A percentile compares a stretch with the other conserved stretches of the same genome.
These are phyloP conservation scores for Torymus tubicola DNA, from an alignment of 2,888 invertebrate species.

Conservation along the genomic window DNA sequence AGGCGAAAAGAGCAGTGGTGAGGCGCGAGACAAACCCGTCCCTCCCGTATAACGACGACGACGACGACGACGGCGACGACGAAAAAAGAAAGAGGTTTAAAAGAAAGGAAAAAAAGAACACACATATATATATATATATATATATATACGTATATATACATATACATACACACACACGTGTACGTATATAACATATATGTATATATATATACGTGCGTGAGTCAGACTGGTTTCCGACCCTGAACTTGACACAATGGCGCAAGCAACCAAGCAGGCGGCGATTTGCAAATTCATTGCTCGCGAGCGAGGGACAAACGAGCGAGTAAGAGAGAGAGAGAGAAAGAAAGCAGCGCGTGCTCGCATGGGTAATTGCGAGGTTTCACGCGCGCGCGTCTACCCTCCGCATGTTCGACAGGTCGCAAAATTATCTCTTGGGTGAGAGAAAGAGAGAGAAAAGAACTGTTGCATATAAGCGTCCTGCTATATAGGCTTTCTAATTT, in stretches of 20 bases:
- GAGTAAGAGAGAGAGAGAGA: not conserved
- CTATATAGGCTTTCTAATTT: too few relatives aligned
- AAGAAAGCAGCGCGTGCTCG: not conserved
- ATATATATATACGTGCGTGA: conserved; percentile 42
- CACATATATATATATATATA: too few relatives aligned
- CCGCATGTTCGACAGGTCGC: too few relatives aligned
- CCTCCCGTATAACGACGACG: conserved; percentile 33
- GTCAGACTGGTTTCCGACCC: conserved; percentile 60
- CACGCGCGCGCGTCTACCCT: too few relatives aligned
- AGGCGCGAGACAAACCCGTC: conserved; percentile 19
- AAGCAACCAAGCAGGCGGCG: conserved; percentile 48
- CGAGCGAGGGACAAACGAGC: not conserved
- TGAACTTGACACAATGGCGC: conserved; percentile 61
- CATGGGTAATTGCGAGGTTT: too few relatives aligned
- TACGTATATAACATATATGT: too few relatives aligned
- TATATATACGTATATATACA: not conserved
- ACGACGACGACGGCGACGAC: not conserved
- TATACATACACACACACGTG: not conserved
- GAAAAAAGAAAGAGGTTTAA: not conserved
- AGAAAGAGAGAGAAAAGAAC: too few relatives aligned
- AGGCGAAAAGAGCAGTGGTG: not conserved
- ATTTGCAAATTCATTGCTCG: conserved; percentile 62
- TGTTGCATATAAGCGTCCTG: too few relatives aligned
- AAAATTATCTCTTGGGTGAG: too few relatives aligned
- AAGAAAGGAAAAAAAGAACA: conserved; percentile 3